phyloP scores from a whole-genome alignment of 2,113 vertebrate species.

The Protomyctophum bolini region DNA sequence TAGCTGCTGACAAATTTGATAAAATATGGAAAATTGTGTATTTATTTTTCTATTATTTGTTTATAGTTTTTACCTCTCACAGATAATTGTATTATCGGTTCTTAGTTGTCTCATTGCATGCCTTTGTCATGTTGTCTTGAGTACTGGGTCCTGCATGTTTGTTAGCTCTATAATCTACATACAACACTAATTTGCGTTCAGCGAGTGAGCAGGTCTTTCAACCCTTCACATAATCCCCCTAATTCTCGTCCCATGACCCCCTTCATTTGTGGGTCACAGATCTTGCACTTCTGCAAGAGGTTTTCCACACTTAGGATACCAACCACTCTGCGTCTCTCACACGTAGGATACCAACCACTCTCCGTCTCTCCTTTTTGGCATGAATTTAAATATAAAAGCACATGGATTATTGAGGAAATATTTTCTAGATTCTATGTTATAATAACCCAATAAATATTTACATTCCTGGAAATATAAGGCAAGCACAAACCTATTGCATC shows the following conservation, averaged over 20 bases:
- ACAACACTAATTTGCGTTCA: conserved; percentile 17
- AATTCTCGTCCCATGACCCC: conserved; percentile 52
- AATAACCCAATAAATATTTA: conserved; percentile 6
- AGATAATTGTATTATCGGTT: background rate
- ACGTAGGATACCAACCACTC: background rate
- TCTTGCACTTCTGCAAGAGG: conserved; percentile 20
- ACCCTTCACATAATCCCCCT: conserved; percentile 34
- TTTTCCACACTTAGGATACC: conserved; percentile 26
- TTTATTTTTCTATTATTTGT: conserved; percentile 44
- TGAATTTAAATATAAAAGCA: conserved; percentile 45
- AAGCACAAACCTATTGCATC: conserved; percentile 46
- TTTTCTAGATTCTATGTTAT: conserved; percentile 2
- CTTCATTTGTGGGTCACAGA: conserved; percentile 34
- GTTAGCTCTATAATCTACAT: conserved; percentile 6
- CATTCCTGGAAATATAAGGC: background rate
- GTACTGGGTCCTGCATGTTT: conserved; percentile 19
- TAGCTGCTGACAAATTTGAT: conserved; percentile 22
- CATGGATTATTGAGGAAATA: background rate
- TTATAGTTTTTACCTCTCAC: conserved; percentile 8
- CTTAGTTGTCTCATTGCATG: background rate
- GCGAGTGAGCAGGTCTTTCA: conserved; percentile 18
- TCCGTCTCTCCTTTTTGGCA: background rate
- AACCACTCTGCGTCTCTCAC: background rate
- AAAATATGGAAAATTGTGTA: conserved; percentile 16
- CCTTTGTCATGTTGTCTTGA: conserved; percentile 1